Evolutionary conservation across 1,140 invertebrate species (phyloP), one percentile per base, ranked within the genome.

Genomic region (Drosophila kepulauana): DNA sequence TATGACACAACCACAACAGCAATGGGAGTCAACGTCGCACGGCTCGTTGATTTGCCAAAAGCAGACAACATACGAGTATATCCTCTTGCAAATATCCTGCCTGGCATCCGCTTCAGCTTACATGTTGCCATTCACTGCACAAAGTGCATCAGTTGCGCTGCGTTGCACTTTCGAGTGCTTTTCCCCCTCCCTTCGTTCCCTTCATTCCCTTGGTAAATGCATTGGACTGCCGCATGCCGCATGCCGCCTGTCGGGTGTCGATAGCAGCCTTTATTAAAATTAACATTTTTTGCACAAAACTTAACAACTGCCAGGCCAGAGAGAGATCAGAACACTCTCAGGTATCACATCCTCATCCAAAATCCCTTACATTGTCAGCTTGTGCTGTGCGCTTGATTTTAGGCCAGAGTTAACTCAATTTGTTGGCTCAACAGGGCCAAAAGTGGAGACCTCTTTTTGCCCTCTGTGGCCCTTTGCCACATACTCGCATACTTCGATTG

Each of bases 251-350:
- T 33, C 45, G 77, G 74, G 84, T 89, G 84, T 87, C 85, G 88
- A 91, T 91, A 91, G 88, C 88, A 84, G 67, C 82, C 82, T 86
- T 90, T 90, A 90, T 90, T 90, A 90, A 90, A 90, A 91, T 91
- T 91, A 91, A 91, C 89, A 91, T 91, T 91, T 91, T 91, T 85
- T 88, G 84, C 67, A 79, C 85, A 89, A 89, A 87, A 88, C 85
- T 89, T 86, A 75, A 79, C 57, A 66, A 46, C 45, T 15, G 67
- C 11, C 46, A 5, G 38, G 20, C 56, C 75, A 46, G 71, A 49
- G 48, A 46, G 71, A 49, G 48, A 69, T 75, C 73, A 70, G 52
- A 43, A 38, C 13, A 58, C 46, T 30, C 51, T 25, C 20, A 25
- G 20, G 20, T 25, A 33, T 8, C 25, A 28, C 8, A 0, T 33